A percentile compares a stretch with the other conserved stretches of the same genome.
Conservation (phyloP, 2,888 invertebrate species). For the Hydriomena furcata region DNA sequence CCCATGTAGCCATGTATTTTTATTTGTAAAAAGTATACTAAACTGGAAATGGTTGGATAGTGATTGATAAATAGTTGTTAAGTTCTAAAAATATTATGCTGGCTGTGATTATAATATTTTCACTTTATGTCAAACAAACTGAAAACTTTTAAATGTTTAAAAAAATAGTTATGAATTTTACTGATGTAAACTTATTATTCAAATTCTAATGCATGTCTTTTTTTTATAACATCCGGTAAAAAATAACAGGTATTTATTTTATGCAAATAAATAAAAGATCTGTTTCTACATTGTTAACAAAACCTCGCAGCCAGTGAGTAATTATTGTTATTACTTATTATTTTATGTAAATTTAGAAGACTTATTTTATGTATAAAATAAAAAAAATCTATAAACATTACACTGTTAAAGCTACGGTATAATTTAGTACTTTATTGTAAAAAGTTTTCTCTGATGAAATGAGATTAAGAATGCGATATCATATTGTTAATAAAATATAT, state of each 20-base stretch:
- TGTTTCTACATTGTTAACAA: not conserved
- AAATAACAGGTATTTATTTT: not conserved
- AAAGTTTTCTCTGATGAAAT: constrained; percentile 69
- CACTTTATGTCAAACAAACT: not conserved
- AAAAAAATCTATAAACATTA: constrained; percentile 54
- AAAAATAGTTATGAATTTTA: no score
- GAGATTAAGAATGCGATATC: constrained; percentile 79
- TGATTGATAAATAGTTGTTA: constrained; percentile 48
- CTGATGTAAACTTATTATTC: no score
- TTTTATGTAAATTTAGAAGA: constrained; percentile 59
- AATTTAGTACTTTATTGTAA: constrained; percentile 67
- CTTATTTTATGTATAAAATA: constrained; percentile 57
- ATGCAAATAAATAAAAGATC: no score
- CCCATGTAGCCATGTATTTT: constrained; percentile 21
- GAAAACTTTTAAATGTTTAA: no score
- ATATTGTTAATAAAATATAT: constrained; percentile 83
- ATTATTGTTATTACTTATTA: constrained; percentile 49
- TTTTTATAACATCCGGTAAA: no score
- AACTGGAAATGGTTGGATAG: constrained; percentile 51
- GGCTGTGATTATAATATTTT: constrained; percentile 36
- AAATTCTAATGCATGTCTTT: no score
- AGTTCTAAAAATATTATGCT: constrained; percentile 50
- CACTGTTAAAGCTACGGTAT: constrained; percentile 51
- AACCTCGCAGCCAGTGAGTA: constrained; percentile 39
- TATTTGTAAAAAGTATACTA: constrained; percentile 65